Conservation (phyloP, 2,113 vertebrate genomes). For the Reinhardtius hippoglossoides region DNA sequence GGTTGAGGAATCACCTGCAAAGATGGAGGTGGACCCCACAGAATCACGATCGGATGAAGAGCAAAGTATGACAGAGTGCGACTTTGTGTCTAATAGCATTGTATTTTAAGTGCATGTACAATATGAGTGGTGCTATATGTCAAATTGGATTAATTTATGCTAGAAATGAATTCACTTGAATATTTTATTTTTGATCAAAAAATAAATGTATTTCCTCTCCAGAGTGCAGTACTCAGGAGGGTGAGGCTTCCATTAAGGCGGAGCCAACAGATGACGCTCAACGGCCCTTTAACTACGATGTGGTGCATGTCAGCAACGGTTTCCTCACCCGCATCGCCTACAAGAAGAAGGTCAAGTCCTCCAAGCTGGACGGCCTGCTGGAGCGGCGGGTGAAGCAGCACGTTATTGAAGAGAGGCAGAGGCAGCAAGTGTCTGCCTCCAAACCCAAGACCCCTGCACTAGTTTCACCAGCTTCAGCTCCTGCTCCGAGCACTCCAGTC, state of each 20-base stretch:
- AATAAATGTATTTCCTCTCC: conserved; percentile 26
- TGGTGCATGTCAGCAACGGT: conserved; percentile 95
- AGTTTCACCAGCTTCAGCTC: conserved; percentile 12
- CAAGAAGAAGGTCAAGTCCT: conserved; percentile 93
- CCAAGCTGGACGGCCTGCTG: conserved; percentile 92
- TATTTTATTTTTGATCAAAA: neutral
- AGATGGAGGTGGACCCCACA: conserved; percentile 65
- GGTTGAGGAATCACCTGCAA: conserved; percentile 33
- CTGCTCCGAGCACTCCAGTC: conserved; percentile 51
- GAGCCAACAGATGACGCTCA: conserved; percentile 46
- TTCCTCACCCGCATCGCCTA: conserved; percentile 94
- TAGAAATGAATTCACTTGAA: neutral
- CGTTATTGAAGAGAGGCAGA: conserved; percentile 91
- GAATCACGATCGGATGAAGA: conserved; percentile 42
- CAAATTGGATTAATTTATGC: neutral
- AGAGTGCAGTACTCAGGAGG: conserved; percentile 48
- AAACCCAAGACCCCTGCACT: conserved; percentile 36
- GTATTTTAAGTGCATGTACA: neutral
- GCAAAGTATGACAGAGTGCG: conserved; percentile 54
- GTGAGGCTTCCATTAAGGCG: conserved; percentile 56
- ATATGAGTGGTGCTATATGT: neutral
- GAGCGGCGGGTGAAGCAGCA: conserved; percentile 95
- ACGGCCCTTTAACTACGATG: conserved; percentile 84
- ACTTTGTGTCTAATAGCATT: neutral
- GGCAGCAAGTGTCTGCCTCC: conserved; percentile 78